A percentile compares a stretch with the other conserved stretches of the same genome.
These are phyloP conservation scores for Gymnoscopelus microlampas DNA, from an alignment of 2,797 vertebrate genomes.

Conservation along the genomic window DNA sequence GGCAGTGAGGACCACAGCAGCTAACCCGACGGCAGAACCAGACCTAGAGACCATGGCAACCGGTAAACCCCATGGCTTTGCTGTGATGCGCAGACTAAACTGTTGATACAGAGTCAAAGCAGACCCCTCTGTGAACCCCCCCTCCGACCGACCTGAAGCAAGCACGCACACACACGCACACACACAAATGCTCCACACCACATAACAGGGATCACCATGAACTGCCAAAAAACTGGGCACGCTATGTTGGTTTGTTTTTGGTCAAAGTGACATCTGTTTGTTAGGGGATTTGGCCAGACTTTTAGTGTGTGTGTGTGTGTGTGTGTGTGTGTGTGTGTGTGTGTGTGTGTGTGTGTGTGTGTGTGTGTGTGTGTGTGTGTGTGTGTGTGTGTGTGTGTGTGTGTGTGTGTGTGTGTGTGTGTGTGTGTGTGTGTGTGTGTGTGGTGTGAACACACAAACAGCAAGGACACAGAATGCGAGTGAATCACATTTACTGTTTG, in stretches of 20 bases:
- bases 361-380: slow-evolving; percentile 5
- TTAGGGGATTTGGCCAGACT: slow-evolving; percentile 33
- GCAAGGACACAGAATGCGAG: slow-evolving; percentile 30
- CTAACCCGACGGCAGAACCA: slow-evolving; percentile 29
- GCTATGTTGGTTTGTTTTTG: slow-evolving; percentile 38
- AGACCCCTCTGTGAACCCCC: slow-evolving; percentile 29
- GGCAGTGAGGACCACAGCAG: slow-evolving; percentile 24
- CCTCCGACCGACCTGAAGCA: slow-evolving; percentile 1
- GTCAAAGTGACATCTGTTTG: slow-evolving; percentile 65
- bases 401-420: slow-evolving; percentile 11
- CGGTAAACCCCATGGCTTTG: slow-evolving; percentile 43
- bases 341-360: slow-evolving; percentile 1
- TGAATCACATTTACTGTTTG: slow-evolving; percentile 49
- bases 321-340: slow-evolving; percentile 11
- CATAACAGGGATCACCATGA: slow-evolving; percentile 38
- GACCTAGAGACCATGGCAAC: slow-evolving; percentile 50
- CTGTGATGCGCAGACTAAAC: slow-evolving; percentile 61
- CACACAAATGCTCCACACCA: slow-evolving; percentile 12
- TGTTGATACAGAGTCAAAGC: slow-evolving; percentile 59
- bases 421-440: background rate
- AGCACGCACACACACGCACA: background rate
- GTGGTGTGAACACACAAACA: slow-evolving; percentile 28
- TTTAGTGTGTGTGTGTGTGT: slow-evolving; percentile 12
- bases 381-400: slow-evolving; percentile 11
- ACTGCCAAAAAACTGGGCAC: slow-evolving; percentile 36